Evolutionary conservation across 2,797 vertebrate genomes (phyloP).

Genomic region (Cheirogaleus major): DNA sequence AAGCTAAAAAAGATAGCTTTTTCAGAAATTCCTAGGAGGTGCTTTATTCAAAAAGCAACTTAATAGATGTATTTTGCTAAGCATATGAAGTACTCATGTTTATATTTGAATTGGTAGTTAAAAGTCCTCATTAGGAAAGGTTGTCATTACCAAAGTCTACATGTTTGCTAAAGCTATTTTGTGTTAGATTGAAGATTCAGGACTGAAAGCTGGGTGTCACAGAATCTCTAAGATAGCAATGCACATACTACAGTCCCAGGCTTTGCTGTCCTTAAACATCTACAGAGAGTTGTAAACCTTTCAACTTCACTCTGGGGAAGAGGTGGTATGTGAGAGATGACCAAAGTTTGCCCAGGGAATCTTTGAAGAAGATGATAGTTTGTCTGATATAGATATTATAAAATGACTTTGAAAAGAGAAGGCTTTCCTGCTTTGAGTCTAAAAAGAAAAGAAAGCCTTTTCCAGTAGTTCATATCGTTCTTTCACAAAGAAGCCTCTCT

Average conservation of each 20-base stretch:
- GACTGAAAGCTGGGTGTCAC: not conserved
- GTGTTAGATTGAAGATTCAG: not conserved
- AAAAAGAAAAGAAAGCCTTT: not conserved
- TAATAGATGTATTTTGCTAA: not conserved
- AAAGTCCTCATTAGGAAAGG: not conserved
- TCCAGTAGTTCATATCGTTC: not conserved
- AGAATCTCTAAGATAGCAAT: not conserved
- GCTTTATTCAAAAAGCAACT: not conserved
- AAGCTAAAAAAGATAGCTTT: not conserved
- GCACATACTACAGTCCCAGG: accelerated
- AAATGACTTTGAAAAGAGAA: conserved; percentile 10
- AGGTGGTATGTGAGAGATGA: not conserved
- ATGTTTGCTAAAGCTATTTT: not conserved
- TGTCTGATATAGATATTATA: not conserved
- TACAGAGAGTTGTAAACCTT: not conserved
- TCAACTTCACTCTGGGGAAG: not conserved
- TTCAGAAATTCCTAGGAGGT: not conserved
- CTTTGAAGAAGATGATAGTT: conserved; percentile 1
- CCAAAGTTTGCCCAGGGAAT: not conserved
- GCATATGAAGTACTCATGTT: not conserved
- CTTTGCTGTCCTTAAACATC: not conserved
- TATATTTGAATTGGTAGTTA: not conserved
- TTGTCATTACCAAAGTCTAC: not conserved
- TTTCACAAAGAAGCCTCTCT: not conserved
- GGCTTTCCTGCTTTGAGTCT: not conserved